Evolutionary conservation across 2,113 vertebrate genomes (phyloP), one percentile per base, ranked within the genome.

Genomic region (Thryonomys swinderianus): DNA sequence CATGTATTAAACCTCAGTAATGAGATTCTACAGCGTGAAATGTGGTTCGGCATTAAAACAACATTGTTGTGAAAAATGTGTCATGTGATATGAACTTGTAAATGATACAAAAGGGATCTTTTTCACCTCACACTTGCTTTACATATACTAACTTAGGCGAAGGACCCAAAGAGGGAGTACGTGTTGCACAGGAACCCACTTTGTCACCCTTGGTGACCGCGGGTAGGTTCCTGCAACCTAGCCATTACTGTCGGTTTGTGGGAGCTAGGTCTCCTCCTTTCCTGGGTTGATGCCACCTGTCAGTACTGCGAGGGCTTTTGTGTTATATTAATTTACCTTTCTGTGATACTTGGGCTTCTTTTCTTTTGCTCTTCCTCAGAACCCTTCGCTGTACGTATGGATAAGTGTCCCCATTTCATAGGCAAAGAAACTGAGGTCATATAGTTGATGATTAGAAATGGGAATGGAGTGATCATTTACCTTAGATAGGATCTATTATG

Each of bases 121-220:
- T 96, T 91, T 87, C 86, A 90, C 86, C 20, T 96, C 34, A 3
- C 57, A 64, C 53, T 59, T 83, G 37, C 57, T 93, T 91, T 94
- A 48, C 71, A 61, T 96, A 53, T 40, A 3, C 51, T 64, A 84
- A 74, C 80, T 76, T 53, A 85, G 85, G 92, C 81, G 80, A 40
- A 27, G 62, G 42, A 90, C 57, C 20, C 64, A 48, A 53, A 2
- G 48, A 66, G 25, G 45, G 67, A 27, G 66, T 48, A 45, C 71
- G 78, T 93, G 0, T 51, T 67, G 69, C 90, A 81, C 61, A 76
- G 34, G 48, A 57, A 76, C 51, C 42, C 48, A n/a, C 79, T 95
- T 90, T 62, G 7, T 21, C n/a, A 14, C n/a, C 32, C 13, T 89
- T 0, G 0, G 53, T 82, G 37, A 64, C 37, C 82, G 23, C 61